phyloP scores from a whole-genome alignment of 2,888 invertebrate genomes.

The Drosophila pseudotalamancana region DNA sequence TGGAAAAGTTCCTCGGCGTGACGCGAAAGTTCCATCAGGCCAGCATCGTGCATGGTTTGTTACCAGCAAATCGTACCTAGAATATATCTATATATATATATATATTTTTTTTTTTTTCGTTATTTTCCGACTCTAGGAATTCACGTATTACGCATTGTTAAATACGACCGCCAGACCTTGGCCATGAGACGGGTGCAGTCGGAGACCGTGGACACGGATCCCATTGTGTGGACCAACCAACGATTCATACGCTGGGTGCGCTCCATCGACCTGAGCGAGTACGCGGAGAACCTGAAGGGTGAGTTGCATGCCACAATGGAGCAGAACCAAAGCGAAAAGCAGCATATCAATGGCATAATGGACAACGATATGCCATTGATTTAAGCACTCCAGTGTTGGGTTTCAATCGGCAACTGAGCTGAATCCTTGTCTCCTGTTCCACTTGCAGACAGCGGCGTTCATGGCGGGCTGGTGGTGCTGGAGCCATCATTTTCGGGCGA shows the following conservation, averaged over 20 bases:
- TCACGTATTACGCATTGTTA: constrained; percentile 95
- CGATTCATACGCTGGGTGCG: constrained; percentile 97
- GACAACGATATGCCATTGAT: constrained; percentile 21
- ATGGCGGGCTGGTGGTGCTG: constrained; percentile 96
- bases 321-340: too few relatives aligned
- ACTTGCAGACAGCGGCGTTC: constrained; percentile 93
- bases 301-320: constrained; percentile 42
- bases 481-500: constrained; percentile 97
- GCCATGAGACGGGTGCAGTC: constrained; percentile 94
- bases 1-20: constrained; percentile 96
- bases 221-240: constrained; percentile 98
- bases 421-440: not conserved
- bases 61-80: not conserved
- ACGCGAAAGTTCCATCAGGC: constrained; percentile 97
- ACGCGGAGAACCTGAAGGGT: constrained; percentile 97
- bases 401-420: constrained; percentile 8
- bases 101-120: too few relatives aligned
- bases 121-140: too few relatives aligned
- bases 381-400: constrained; percentile 42
- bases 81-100: too few relatives aligned
- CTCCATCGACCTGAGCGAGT: constrained; percentile 96
- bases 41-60: constrained; percentile 93
- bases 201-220: constrained; percentile 94
- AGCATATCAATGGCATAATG: constrained; percentile 18
- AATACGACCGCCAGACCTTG: constrained; percentile 95